phyloP scores from a whole-genome alignment of 2,797 vertebrate species.

The Allenopithecus nigroviridis region DNA sequence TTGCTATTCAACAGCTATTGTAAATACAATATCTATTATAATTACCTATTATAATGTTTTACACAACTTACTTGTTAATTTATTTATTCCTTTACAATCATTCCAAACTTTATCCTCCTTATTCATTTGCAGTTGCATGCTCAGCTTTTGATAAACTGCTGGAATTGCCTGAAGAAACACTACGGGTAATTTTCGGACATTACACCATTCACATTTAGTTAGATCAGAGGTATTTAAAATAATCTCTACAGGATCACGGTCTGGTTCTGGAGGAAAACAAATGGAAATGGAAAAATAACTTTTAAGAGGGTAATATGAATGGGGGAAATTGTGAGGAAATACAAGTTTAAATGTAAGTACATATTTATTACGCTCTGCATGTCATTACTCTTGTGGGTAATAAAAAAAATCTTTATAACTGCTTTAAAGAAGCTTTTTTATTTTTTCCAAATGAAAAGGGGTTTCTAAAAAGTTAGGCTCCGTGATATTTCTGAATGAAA shows the following conservation, averaged over 20 bases:
- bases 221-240: slow-evolving; percentile 91
- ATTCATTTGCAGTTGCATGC: slow-evolving; percentile 90
- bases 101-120: slow-evolving; percentile 90
- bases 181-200: slow-evolving; percentile 93
- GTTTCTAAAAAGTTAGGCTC: slow-evolving; percentile 2
- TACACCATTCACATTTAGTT: slow-evolving; percentile 96
- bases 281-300: slow-evolving; percentile 39
- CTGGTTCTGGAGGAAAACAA: slow-evolving; percentile 79
- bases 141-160: slow-evolving; percentile 89
- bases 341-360: slow-evolving; percentile 11
- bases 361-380: neutral
- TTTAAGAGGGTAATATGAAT: slow-evolving; percentile 21
- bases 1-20: neutral
- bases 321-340: neutral
- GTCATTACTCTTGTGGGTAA: neutral
- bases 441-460: slow-evolving; percentile 21
- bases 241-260: slow-evolving; percentile 84
- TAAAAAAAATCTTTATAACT: neutral
- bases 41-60: neutral
- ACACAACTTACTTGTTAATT: slow-evolving; percentile 81
- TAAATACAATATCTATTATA: neutral
- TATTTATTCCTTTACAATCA: slow-evolving; percentile 90
- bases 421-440: neutral
- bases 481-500: slow-evolving; percentile 10
- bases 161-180: slow-evolving; percentile 93